Base-by-base conservation (phyloP, 2,888 invertebrate species). In the Andrena flavipes region DNA sequence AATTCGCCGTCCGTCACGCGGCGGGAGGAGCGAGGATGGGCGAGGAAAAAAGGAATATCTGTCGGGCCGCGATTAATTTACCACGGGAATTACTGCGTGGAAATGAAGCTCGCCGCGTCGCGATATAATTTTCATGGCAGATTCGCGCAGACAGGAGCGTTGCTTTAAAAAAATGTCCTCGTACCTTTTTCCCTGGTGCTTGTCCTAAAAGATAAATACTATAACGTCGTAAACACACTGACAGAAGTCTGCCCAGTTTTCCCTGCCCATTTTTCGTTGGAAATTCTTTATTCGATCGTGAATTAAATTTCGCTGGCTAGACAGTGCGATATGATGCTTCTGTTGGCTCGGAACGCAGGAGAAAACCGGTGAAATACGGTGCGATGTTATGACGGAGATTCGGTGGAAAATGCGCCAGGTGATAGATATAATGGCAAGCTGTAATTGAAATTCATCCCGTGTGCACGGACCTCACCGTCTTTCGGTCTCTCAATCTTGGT, bases 401-500 rank as follows among this genome's bases (percentile, higher is more conserved):
- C 20, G n/a, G 16, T 20, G 20, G 29, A 23, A 29, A 20, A 42
- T 29, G 4, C 42, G 60, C 29, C 70, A 60, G 35, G 16, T 62
- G 71, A 33, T 62, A 49, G 49, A 49, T 20, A 54, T 35, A 64
- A 62, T 30, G 74, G 80, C 70, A 71, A 63, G 60, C 68, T 76
- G 76, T 83, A 80, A 85, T 86, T 85, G 80, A 85, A 86, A 86
- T 86, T 86, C 86, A 83, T 85, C 85, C 74, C 71, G 83, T 65
- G 80, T 70, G 64, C 63, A 42, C 42, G 5, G 42, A 42, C 35
- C 23, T 60, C 23, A n/a, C 56, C 64, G 54, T 56, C 74, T 67
- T 71, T 81, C 62, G n/a, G 56, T 65, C 70, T 67, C 56, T 63
- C 67, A 60, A 65, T 71, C 59, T 71, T 69, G 67, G 48, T 56